A percentile compares a stretch with the other conserved stretches of the same genome.
phyloP scores from a whole-genome alignment of 2,888 invertebrate genomes.

The Temnothorax ravouxi region DNA sequence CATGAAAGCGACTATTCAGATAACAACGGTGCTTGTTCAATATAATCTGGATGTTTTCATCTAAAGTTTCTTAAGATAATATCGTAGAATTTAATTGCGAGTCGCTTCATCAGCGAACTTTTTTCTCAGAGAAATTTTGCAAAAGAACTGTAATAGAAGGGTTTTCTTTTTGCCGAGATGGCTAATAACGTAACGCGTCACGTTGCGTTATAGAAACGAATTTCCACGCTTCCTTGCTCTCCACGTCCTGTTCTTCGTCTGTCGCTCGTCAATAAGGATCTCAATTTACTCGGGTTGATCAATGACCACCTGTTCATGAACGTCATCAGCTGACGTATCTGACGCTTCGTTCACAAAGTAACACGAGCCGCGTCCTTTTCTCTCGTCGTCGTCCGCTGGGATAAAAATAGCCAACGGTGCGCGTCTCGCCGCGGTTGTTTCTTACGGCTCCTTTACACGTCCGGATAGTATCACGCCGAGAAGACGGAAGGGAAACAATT shows the following conservation, averaged over 20 bases:
- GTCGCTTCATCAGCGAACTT: background rate
- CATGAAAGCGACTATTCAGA: slow-evolving; percentile 35
- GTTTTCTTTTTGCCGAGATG: background rate
- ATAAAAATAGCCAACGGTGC: slow-evolving; percentile 59
- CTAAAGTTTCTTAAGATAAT: background rate
- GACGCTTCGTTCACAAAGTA: slow-evolving; percentile 51
- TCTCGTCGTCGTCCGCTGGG: slow-evolving; percentile 3
- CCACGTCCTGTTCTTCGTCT: background rate
- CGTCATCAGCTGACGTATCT: slow-evolving; percentile 53
- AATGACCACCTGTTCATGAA: slow-evolving; percentile 55
- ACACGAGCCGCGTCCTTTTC: slow-evolving; percentile 34
- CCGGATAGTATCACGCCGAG: slow-evolving; percentile 24
- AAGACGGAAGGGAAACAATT: slow-evolving; percentile 67
- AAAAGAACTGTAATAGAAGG: background rate
- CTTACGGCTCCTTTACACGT: slow-evolving; percentile 47
- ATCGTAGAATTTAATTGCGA: background rate
- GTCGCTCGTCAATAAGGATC: slow-evolving; percentile 16
- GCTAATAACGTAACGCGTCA: background rate
- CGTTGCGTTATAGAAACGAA: background rate
- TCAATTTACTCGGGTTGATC: slow-evolving; percentile 44
- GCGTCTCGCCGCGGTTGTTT: slow-evolving; percentile 37
- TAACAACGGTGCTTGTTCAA: slow-evolving; percentile 29
- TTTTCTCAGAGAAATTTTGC: background rate
- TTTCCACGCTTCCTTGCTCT: background rate
- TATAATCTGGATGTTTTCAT: slow-evolving; percentile 10